These are phyloP conservation scores for Hybognathus amarus DNA, from an alignment of 2,797 vertebrate species.

Conservation along the genomic window DNA sequence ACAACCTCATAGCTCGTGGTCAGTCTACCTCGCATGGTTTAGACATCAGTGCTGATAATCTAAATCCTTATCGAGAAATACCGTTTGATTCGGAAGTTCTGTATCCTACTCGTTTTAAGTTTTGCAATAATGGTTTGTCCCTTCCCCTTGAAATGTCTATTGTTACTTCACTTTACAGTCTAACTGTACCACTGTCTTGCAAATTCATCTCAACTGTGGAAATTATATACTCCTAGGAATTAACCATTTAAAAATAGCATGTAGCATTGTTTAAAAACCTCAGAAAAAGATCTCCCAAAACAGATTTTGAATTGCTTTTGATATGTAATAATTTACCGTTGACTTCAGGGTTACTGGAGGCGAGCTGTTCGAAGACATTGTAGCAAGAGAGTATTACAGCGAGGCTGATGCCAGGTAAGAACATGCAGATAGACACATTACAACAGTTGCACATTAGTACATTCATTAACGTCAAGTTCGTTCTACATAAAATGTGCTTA, in stretches of 20 bases:
- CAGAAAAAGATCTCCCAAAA: background rate
- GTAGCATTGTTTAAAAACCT: background rate
- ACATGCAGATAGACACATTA: constrained; percentile 7
- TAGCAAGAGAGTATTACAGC: constrained; percentile 97
- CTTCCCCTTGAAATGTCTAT: background rate
- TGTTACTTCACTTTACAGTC: constrained; percentile 14
- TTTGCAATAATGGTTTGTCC: background rate
- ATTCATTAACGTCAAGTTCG: constrained; percentile 17
- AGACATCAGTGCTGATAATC: too few relatives aligned
- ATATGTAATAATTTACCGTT: constrained; percentile 4
- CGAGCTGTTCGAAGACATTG: constrained; percentile 97
- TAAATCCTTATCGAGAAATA: too few relatives aligned
- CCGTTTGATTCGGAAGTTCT: too few relatives aligned
- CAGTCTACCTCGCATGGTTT: too few relatives aligned
- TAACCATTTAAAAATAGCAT: background rate
- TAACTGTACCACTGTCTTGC: background rate
- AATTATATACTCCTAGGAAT: background rate
- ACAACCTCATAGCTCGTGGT: too few relatives aligned
- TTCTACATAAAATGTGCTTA: constrained; percentile 21
- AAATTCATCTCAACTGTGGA: background rate
- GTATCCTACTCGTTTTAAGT: background rate
- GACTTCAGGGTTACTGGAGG: constrained; percentile 86
- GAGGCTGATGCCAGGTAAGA: constrained; percentile 95
- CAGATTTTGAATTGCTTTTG: background rate
- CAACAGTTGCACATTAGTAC: constrained; percentile 28